A percentile compares a stretch with the other conserved stretches of the same genome.
These are phyloP conservation scores for Mesitornis unicolor DNA, from an alignment of 2,113 vertebrate genomes.

Conservation along the genomic window DNA sequence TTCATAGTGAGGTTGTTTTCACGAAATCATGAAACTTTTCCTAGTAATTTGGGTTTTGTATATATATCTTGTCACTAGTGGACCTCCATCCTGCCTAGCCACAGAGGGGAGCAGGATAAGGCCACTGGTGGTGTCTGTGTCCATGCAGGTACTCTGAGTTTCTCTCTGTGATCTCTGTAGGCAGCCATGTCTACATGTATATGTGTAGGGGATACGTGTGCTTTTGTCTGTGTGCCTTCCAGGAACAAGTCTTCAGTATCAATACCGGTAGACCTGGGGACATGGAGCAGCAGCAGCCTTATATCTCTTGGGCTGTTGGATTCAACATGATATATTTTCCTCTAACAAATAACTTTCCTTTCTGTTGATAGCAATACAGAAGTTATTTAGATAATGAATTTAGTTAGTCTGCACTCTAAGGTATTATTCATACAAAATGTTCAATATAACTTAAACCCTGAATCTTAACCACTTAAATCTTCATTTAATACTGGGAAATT, in stretches of 20 bases:
- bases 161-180: not conserved
- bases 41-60: not conserved
- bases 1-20: not conserved
- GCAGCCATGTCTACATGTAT: not conserved
- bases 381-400: not conserved
- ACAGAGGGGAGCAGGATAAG: no score
- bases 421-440: not conserved
- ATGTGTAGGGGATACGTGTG: not conserved
- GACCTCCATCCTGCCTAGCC: not conserved
- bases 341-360: not conserved
- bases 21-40: not conserved
- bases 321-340: no score
- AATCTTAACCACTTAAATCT: no score
- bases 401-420: not conserved
- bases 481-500: not conserved
- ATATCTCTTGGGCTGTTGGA: no score
- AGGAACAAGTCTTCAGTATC: fast-evolving
- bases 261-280: not conserved
- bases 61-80: not conserved
- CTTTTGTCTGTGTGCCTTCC: not conserved
- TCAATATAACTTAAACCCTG: not conserved
- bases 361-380: not conserved
- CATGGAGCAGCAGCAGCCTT: no score
- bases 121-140: no score
- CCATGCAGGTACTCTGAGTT: not conserved